Percentiles rank a stretch among this genome's conserved stretches.
Conservation (phyloP, 2,113 vertebrate genomes). For the Chionodraco myersi region DNA sequence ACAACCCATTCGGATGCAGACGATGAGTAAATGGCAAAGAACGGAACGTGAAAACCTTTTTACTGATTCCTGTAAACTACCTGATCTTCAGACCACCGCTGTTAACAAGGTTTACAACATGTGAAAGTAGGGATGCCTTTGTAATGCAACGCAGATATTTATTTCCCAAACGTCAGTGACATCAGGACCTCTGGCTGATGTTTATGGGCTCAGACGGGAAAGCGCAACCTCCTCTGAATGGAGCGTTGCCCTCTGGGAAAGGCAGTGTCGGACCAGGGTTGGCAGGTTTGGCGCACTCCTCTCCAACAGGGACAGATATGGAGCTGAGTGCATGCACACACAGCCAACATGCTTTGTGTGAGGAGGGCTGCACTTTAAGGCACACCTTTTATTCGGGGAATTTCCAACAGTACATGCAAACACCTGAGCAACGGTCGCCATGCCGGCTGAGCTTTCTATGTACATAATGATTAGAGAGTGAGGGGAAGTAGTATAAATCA, state of each 20-base stretch:
- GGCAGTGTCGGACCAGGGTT: constrained; percentile 53
- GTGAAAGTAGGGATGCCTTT: background rate
- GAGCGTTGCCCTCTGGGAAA: constrained; percentile 13
- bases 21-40: constrained; percentile 24
- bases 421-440: constrained; percentile 40
- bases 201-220: background rate
- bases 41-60: constrained; percentile 6
- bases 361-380: constrained; percentile 28
- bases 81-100: background rate
- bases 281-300: constrained; percentile 54
- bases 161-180: background rate
- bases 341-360: constrained; percentile 15
- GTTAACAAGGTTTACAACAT: background rate
- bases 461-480: constrained; percentile 26
- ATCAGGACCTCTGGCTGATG: background rate
- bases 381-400: constrained; percentile 57
- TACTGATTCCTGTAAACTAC: constrained; percentile 31
- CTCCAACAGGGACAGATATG: constrained; percentile 33
- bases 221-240: background rate
- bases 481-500: constrained; percentile 7
- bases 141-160: background rate
- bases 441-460: constrained; percentile 12
- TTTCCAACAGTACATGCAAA: constrained; percentile 34
- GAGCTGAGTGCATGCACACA: background rate
- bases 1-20: constrained; percentile 24